Percentiles rank a stretch among this genome's conserved stretches.
phyloP scores from a whole-genome alignment of 37 sponge, comb jelly and placozoan species.

The Geodia barretti region DNA sequence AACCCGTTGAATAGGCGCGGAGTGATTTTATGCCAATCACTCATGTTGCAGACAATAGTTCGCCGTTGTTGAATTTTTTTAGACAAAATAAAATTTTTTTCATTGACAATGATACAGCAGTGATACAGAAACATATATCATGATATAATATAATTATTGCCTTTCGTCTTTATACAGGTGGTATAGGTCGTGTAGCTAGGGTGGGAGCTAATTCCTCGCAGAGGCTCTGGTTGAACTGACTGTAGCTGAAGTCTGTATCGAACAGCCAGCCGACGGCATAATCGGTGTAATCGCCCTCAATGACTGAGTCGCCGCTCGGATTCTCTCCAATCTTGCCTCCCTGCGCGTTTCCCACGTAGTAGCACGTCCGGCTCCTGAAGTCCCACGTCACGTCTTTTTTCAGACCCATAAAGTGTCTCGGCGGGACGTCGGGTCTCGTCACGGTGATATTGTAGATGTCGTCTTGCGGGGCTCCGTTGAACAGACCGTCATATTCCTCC shows the following conservation, averaged over 20 bases:
- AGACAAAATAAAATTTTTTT: too few relatives aligned
- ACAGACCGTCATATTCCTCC: neutral
- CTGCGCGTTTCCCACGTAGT: slow-evolving; percentile 32
- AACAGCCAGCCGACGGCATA: slow-evolving; percentile 9
- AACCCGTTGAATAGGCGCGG: too few relatives aligned
- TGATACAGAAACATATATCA: too few relatives aligned
- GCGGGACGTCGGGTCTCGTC: neutral
- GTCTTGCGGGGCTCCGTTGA: neutral
- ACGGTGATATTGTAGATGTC: slow-evolving; percentile 16
- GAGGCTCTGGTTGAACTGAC: too few relatives aligned
- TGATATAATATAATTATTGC: too few relatives aligned
- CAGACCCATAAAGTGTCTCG: slow-evolving; percentile 14
- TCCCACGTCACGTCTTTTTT: slow-evolving; percentile 10
- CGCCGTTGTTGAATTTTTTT: too few relatives aligned
- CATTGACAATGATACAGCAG: too few relatives aligned
- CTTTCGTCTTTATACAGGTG: too few relatives aligned
- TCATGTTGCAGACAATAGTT: too few relatives aligned
- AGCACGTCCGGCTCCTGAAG: neutral
- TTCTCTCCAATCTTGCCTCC: slow-evolving; percentile 22
- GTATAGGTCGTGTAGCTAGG: too few relatives aligned
- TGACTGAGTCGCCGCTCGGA: slow-evolving; percentile 32
- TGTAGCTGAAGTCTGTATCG: slow-evolving; percentile 16
- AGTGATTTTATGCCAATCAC: too few relatives aligned
- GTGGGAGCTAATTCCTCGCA: too few relatives aligned
- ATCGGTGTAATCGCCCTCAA: slow-evolving; percentile 31